phyloP scores from a whole-genome alignment of 2,888 invertebrate genomes.

The Mythimna impura region DNA sequence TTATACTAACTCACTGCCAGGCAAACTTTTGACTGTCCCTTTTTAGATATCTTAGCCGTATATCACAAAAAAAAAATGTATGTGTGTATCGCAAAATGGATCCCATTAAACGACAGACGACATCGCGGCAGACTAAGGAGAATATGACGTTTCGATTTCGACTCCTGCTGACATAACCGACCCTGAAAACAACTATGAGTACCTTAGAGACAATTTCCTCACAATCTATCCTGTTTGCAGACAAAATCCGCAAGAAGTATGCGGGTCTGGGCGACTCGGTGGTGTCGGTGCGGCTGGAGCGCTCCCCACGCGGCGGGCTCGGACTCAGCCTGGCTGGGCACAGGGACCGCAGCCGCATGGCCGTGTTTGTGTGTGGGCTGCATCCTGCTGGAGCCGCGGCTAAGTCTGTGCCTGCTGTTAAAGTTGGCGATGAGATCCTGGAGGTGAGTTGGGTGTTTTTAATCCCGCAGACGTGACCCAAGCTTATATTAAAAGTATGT shows the following conservation, averaged over 20 bases:
- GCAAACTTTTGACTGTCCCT: no score
- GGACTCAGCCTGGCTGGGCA: slow-evolving; percentile 98
- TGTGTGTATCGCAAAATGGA: no score
- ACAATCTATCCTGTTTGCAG: slow-evolving; percentile 85
- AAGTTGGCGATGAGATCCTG: slow-evolving; percentile 97
- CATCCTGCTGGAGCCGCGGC: slow-evolving; percentile 96
- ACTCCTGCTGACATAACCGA: no score
- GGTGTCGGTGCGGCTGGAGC: slow-evolving; percentile 94
- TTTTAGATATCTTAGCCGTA: no score
- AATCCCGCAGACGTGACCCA: no score
- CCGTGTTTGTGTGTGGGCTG: slow-evolving; percentile 98
- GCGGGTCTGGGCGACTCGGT: slow-evolving; percentile 93
- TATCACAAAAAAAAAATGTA: no score
- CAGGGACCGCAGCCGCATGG: slow-evolving; percentile 98
- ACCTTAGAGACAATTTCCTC: neutral
- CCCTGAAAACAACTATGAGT: neutral
- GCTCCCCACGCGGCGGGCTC: slow-evolving; percentile 94
- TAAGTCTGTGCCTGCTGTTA: slow-evolving; percentile 93
- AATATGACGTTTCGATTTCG: no score
- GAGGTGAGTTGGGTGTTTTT: slow-evolving; percentile 62
- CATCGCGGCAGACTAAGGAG: no score
- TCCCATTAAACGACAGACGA: no score
- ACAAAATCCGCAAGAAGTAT: slow-evolving; percentile 98
- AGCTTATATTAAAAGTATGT: no score
- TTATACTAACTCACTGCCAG: no score